Evolutionary conservation across 2,888 invertebrate species (phyloP), one percentile per base, ranked within the genome.

Genomic region (Chromoteleia sp.): DNA sequence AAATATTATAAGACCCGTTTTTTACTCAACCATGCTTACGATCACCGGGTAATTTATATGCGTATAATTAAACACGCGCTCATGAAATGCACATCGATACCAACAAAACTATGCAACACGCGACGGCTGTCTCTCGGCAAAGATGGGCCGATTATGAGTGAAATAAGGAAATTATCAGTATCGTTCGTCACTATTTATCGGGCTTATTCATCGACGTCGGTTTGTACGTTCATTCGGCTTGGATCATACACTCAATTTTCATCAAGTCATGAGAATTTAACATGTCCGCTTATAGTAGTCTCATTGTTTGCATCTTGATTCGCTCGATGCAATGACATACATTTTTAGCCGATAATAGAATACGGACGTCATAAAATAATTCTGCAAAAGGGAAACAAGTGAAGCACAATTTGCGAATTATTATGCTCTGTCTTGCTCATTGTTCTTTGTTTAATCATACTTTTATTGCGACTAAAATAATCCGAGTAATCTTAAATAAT

Each of bases 1-100:
- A 75, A 78, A 81, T 78, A 83, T 81, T 61, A 71, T 59, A 71
- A 78, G 61, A 67, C 77, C 48, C 73, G 76, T 68, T 80, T 78
- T 74, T 68, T 54, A 21, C 43, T 12, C 74, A 41, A 67, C 21
- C 74, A 36, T 67, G 70, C 67, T 74, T 39, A 48, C 65, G 75
- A 74, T 78, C 75, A 12, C 59, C 43, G 56, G 77, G 50, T 76
- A 82, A 84, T 84, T 85, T 84, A 84, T 81, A 78, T 67, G 67
- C 54, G 81, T 76, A 81, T 77, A 85, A 85, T 84, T 84, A 84
- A 84, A 81, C 83, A 84, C 76, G 81, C 82, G 83, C 78, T 73
- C 81, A 77, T 77, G 84, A 81, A 83, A 76, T 63, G 77, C 70
- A 59, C 73, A 54, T 68, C 82, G 79, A 76, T 68, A 54, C 68